Conservation (phyloP, 2,888 invertebrate species). For the Sarcophaga subvicina region DNA sequence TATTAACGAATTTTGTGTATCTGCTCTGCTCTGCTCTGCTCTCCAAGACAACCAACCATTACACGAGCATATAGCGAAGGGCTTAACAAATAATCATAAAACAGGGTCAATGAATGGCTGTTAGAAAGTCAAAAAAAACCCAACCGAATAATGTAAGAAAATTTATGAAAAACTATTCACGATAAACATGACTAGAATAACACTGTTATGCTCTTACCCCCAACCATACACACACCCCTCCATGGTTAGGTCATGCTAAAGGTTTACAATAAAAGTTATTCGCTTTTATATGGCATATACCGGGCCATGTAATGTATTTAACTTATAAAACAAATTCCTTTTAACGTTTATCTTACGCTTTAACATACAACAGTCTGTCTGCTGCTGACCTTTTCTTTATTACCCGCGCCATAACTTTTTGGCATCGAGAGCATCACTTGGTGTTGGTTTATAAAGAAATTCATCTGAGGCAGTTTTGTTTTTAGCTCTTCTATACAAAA, state of each 20-base stretch:
- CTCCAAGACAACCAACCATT: too few species aligned
- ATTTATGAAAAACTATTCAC: constrained; percentile 26
- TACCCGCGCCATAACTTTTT: background rate
- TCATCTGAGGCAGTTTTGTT: constrained; percentile 12
- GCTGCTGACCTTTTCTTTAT: too few species aligned
- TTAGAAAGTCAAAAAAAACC: background rate
- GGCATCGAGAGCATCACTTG: background rate
- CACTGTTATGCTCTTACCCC: background rate
- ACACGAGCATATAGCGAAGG: background rate
- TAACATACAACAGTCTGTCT: too few species aligned
- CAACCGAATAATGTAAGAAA: background rate
- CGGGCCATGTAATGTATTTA: too few species aligned
- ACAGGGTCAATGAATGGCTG: constrained; percentile 34
- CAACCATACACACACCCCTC: too few species aligned
- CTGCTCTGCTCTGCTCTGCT: too few species aligned
- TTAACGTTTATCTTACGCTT: too few species aligned
- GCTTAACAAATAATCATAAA: constrained; percentile 46
- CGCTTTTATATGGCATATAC: too few species aligned
- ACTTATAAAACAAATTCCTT: too few species aligned
- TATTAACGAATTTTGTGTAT: too few species aligned
- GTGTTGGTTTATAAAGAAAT: background rate
- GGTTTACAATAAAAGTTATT: background rate
- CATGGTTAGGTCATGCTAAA: background rate
- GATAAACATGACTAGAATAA: constrained; percentile 41
- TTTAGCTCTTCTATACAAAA: background rate